Conservation (phyloP, 2,797 vertebrate genomes). For the Acomys russatus region DNA sequence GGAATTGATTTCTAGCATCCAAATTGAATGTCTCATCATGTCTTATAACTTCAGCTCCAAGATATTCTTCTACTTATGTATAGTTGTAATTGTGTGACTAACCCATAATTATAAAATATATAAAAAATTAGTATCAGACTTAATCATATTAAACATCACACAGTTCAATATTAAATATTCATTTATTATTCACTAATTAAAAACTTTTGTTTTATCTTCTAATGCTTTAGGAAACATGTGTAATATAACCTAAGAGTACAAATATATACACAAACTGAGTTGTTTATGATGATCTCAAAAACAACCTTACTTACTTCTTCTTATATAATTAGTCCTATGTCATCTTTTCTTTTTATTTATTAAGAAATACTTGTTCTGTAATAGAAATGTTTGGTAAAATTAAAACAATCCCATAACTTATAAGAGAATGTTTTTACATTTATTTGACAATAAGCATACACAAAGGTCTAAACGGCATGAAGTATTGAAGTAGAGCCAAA, state of each 20-base stretch:
- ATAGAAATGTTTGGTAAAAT: not conserved
- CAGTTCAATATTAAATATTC: not conserved
- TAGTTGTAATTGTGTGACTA: not conserved
- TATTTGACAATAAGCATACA: not conserved
- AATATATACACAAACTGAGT: not conserved
- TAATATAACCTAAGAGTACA: not conserved
- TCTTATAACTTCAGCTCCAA: not conserved
- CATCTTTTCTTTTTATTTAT: not conserved
- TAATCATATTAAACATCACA: slow-evolving; percentile 17
- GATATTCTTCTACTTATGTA: not conserved
- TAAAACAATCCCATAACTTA: not conserved
- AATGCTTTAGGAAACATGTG: not conserved
- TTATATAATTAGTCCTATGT: not conserved
- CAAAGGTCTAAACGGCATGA: not conserved
- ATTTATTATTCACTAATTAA: not conserved
- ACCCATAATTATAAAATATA: not conserved
- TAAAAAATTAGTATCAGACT: not conserved
- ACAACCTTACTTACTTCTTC: not conserved
- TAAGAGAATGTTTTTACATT: not conserved
- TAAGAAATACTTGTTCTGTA: not conserved
- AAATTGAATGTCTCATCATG: not conserved
- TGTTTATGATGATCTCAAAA: not conserved
- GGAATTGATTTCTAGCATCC: not conserved
- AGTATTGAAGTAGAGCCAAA: not conserved
- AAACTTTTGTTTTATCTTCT: not conserved